Evolutionary conservation across 2,797 vertebrate genomes (phyloP), one percentile per base, ranked within the genome.

Genomic region (Neosilurus mollespiculum): DNA sequence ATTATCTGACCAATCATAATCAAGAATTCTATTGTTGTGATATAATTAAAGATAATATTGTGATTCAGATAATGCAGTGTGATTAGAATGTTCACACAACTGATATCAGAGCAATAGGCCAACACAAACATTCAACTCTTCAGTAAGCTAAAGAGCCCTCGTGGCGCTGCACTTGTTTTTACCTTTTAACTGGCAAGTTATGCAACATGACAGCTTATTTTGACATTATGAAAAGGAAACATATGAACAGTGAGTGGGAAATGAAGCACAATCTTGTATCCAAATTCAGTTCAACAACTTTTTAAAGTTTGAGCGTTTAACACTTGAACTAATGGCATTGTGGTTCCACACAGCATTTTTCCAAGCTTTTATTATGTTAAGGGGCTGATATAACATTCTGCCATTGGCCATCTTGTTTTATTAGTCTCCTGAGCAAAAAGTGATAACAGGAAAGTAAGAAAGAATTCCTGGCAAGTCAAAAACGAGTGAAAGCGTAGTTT

Each of bases 51-150:
- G 85, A 90, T 84, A 82, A 87, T 81, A 65, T 72, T 75, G 85
- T 80, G 76, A 82, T 84, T 88, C 81, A 75, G 83, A 56, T 84
- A 75, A 84, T 78, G 43, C 66, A 22, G n/a, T 86, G 87, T 24
- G 90, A 90, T 88, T 92, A 88, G 88, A 92, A 91, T 90, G 92
- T 93, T 93, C 92, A 90, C 92, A 93, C 90, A 91, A 91, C 86
- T 89, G 81, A 90, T 85, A 88, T 87, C 85, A 87, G 34, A 58
- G 30, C 22, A 37, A 82, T 83, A 78, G 2, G 82, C 87, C 91
- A 90, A 88, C 86, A 85, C 85, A 79, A 88, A 81, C 82, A 75
- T 65, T 65, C 61, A 69, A 58, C 26, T 62, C 65, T 59, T 73
- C 37, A 56, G 12, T 43, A 67, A 58, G 58, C 43, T 20, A 30